Conservation (phyloP, 2,888 invertebrate genomes). For the Luffia ferchaultella region DNA sequence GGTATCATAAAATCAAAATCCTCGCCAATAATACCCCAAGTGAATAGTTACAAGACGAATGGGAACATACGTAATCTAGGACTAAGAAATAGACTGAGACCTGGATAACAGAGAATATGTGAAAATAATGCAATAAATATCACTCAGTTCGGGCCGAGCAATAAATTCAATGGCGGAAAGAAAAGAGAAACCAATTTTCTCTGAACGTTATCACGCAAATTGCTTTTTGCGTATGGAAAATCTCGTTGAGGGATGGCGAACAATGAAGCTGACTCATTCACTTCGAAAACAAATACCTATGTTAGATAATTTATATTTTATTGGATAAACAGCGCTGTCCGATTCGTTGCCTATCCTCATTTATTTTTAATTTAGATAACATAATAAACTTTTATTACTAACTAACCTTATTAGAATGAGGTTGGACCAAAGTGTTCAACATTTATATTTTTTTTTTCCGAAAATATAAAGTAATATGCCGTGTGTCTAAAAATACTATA, state of each 20-base stretch:
- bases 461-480: not conserved
- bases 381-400: not conserved
- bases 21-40: too few relatives aligned
- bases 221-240: slow-evolving; percentile 7
- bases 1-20: too few relatives aligned
- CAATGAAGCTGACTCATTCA: not conserved
- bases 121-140: slow-evolving; percentile 7
- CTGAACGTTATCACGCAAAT: slow-evolving; percentile 8
- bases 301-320: not conserved
- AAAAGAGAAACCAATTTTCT: slow-evolving; percentile 7
- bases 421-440: not conserved
- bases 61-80: too few relatives aligned
- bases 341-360: not conserved
- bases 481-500: not conserved
- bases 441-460: not conserved
- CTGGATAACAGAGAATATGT: slow-evolving; percentile 1
- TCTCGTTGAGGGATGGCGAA: not conserved
- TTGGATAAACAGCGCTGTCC: not conserved
- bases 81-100: not conserved
- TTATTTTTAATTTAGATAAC: too few relatives aligned
- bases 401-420: not conserved
- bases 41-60: too few relatives aligned
- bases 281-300: not conserved
- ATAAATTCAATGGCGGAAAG: slow-evolving; percentile 4
- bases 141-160: slow-evolving; percentile 6